Percentiles rank a stretch among this genome's conserved stretches.
Conservation (phyloP, 1,140 invertebrate genomes). For the Panagrolaimus sp. region DNA sequence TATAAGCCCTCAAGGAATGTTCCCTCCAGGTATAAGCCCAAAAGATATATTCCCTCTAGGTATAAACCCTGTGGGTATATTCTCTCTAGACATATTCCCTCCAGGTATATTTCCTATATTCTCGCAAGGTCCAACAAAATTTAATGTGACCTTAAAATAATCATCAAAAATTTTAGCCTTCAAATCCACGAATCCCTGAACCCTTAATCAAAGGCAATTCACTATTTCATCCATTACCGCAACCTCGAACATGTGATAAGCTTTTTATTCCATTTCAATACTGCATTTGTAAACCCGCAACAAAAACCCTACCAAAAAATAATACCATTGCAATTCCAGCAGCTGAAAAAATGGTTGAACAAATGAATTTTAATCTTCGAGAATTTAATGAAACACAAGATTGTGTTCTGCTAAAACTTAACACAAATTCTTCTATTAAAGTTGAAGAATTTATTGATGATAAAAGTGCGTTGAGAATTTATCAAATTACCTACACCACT, state of each 20-base stretch:
- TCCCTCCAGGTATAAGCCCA: background rate
- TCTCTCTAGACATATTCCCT: no score
- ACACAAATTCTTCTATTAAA: background rate
- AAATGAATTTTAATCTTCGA: background rate
- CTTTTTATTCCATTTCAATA: slow-evolving; percentile 23
- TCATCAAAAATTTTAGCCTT: no score
- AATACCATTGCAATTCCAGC: background rate
- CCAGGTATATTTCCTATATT: slow-evolving; percentile 17
- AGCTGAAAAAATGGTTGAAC: background rate
- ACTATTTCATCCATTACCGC: slow-evolving; percentile 13
- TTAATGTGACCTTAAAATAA: no score
- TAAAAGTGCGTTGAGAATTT: background rate
- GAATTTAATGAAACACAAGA: no score
- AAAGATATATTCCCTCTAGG: no score
- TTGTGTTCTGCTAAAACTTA: background rate
- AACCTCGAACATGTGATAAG: slow-evolving; percentile 16
- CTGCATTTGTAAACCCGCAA: background rate
- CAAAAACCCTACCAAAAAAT: background rate
- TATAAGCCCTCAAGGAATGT: no score
- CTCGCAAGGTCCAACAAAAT: background rate
- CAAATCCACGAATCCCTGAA: no score
- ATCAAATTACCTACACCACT: slow-evolving; percentile 10
- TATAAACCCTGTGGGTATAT: no score
- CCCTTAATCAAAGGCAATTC: background rate
- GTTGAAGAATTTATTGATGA: slow-evolving; percentile 10